These are phyloP conservation scores for Formica selysi DNA, from an alignment of 1,140 invertebrate species.

Conservation along the genomic window DNA sequence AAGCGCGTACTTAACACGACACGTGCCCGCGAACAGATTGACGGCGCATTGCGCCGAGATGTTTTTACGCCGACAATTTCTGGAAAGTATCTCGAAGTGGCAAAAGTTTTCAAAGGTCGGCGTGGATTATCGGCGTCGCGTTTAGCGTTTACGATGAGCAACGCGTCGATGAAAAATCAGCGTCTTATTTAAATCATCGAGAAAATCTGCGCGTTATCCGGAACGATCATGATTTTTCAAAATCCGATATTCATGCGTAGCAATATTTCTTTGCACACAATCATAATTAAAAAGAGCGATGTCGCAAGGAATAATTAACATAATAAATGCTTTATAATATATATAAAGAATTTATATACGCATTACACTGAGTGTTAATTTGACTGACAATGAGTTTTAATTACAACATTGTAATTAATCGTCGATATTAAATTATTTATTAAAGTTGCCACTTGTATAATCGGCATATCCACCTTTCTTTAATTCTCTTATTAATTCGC, in stretches of 20 bases:
- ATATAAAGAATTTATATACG: no score
- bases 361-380: background rate
- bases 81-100: background rate
- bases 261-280: background rate
- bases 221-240: background rate
- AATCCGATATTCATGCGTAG: background rate
- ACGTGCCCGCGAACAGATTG: constrained; percentile 36
- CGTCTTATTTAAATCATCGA: background rate
- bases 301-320: background rate
- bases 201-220: background rate
- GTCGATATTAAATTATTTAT: constrained; percentile 18
- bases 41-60: constrained; percentile 7
- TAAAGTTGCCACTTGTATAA: background rate
- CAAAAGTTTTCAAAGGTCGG: background rate
- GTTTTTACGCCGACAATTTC: background rate
- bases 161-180: background rate
- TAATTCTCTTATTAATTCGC: background rate
- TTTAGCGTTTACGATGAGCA: background rate
- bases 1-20: constrained; percentile 30
- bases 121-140: background rate
- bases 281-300: background rate
- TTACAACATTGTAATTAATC: background rate
- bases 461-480: background rate
- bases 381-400: no score
- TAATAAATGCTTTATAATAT: background rate